Evolutionary conservation across 2,888 invertebrate genomes (phyloP).

Genomic region (Drepanosiphum platanoidis): DNA sequence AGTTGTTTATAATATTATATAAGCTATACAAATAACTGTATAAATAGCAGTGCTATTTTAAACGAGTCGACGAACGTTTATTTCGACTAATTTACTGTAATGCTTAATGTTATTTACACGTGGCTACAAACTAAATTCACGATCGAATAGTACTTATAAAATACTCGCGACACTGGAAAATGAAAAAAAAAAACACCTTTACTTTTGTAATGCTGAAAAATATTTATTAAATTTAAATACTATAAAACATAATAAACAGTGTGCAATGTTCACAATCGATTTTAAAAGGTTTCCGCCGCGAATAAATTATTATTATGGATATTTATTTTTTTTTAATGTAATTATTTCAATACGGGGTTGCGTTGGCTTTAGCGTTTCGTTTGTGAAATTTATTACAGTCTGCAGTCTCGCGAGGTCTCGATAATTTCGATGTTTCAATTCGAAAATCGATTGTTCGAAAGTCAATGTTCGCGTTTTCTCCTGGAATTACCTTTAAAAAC

Average conservation of each 20-base stretch:
- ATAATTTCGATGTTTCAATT: background rate
- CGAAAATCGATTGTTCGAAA: background rate
- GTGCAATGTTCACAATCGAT: background rate
- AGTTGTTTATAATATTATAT: too few relatives aligned
- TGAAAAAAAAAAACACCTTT: too few relatives aligned
- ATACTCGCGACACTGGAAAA: too few relatives aligned
- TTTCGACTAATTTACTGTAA: too few relatives aligned
- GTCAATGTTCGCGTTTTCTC: background rate
- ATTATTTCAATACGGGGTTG: background rate
- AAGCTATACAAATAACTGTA: too few relatives aligned
- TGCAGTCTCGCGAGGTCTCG: background rate
- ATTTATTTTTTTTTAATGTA: background rate
- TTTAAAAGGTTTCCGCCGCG: background rate
- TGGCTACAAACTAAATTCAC: too few relatives aligned
- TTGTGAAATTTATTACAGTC: background rate
- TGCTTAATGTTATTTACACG: too few relatives aligned
- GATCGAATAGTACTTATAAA: too few relatives aligned
- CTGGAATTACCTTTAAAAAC: background rate
- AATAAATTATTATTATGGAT: background rate
- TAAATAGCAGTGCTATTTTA: too few relatives aligned
- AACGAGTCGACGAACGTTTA: too few relatives aligned
- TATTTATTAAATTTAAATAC: background rate
- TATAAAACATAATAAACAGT: background rate
- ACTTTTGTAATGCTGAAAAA: background rate
- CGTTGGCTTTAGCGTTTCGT: background rate